Base-by-base conservation (phyloP, 2,888 invertebrate genomes). In the Yponomeuta sedellus region DNA sequence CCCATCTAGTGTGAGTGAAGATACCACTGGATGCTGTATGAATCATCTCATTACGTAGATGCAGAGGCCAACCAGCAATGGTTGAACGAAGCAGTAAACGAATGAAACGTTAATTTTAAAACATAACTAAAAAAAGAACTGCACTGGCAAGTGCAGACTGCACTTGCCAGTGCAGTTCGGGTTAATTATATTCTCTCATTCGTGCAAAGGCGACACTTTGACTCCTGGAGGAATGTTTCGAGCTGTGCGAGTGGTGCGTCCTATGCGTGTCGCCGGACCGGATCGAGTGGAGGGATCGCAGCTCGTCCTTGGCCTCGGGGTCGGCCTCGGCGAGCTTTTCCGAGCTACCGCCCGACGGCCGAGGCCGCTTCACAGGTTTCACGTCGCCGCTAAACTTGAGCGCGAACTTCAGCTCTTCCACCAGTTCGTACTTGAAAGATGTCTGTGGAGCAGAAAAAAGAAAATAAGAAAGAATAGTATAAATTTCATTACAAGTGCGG, bases 341-440 rank as follows among this genome's bases (percentile, higher is more conserved):
- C 3, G 80, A 82, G 0, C 82, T 85, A 1, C 69, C 72, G 0
- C 77, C 76, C 59, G 81, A 85, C 34, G 77, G 74, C 40, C 72
- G 72, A 3, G 82, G 81, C 25, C 91, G 84, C 63, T 87, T 86
- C 2, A 94, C 92, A 1, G 93, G 94, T 73, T 94, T 95, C 0
- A 93, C 88, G 62, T 92, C 92, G 4, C 93, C 93, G 68, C 92
- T 93, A 75, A 94, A 95, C 69, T 91, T 92, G 0, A 94, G 72
- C 3, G 93, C 92, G 74, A 95, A 95, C 73, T 92, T 93, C 56
- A 95, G 71, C 76, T 95, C 95, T 72, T 92, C 92, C 63, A 91
- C 77, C 11, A 94, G 73, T 74, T 94, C 93, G 67, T 91, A 87
- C 72, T 91, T 92, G 77, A 94, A 94, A 0, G 93, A 85, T 1